phyloP scores from a whole-genome alignment of 2,888 invertebrate species.

The Anodontia alba region DNA sequence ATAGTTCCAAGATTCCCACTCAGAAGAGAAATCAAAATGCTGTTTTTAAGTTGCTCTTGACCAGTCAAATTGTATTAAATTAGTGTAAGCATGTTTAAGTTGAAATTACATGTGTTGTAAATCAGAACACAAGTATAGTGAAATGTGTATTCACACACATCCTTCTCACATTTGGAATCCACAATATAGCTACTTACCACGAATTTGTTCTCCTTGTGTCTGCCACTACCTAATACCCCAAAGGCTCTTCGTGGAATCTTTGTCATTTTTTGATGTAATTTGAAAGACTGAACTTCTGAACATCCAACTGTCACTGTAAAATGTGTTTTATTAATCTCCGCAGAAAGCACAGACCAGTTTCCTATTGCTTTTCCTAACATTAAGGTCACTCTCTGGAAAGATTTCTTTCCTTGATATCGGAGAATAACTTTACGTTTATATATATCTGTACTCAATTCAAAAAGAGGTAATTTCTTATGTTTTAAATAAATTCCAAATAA shows the following conservation, averaged over 20 bases:
- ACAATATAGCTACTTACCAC: too few species aligned
- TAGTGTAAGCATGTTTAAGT: too few species aligned
- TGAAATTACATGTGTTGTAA: too few species aligned
- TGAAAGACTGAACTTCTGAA: constrained; percentile 44
- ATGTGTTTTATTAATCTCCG: constrained; percentile 64
- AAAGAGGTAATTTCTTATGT: constrained; percentile 68
- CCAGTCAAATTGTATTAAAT: too few species aligned
- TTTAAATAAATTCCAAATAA: constrained; percentile 69
- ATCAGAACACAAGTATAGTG: too few species aligned
- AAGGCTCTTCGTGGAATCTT: constrained; percentile 63
- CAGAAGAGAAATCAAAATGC: too few species aligned
- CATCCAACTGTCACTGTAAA: constrained; percentile 70
- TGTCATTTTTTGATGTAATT: constrained; percentile 64
- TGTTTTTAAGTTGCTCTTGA: too few species aligned
- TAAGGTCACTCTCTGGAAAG: constrained; percentile 72
- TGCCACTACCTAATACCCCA: constrained; percentile 61
- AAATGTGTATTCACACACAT: too few species aligned
- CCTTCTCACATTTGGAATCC: too few species aligned
- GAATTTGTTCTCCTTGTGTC: constrained; percentile 53
- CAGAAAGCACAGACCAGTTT: constrained; percentile 65
- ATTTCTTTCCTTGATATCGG: constrained; percentile 74
- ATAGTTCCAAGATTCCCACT: too few species aligned
- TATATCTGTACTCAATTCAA: constrained; percentile 72
- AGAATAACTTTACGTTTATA: constrained; percentile 65
- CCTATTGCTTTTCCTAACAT: constrained; percentile 60